phyloP scores from a whole-genome alignment of 2,113 vertebrate genomes.

The Ctenomys sociabilis region DNA sequence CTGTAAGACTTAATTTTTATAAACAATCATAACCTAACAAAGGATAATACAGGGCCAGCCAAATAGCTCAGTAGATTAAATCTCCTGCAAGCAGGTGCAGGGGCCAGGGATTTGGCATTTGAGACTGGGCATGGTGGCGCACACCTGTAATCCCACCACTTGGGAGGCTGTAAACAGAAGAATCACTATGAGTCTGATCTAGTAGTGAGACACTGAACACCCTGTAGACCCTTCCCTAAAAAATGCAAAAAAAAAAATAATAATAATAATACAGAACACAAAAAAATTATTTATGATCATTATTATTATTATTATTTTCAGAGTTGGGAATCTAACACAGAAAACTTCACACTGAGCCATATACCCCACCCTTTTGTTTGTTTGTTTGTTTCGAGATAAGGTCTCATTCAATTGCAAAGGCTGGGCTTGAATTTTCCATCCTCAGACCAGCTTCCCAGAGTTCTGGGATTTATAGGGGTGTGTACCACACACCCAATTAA shows the following conservation, averaged over 20 bases:
- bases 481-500: not conserved
- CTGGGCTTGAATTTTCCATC: not conserved
- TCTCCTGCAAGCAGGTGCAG: no score
- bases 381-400: not conserved
- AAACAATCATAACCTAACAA: not conserved
- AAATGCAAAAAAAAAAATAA: no score
- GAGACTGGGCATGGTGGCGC: no score
- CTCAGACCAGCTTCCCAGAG: not conserved
- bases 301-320: not conserved
- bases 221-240: no score
- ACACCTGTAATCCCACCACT: no score
- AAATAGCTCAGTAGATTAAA: no score
- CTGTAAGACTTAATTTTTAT: not conserved
- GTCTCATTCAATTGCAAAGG: not conserved
- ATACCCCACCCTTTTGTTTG: not conserved
- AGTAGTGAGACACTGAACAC: no score
- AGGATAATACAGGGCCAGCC: not conserved
- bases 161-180: no score
- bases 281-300: not conserved
- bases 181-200: no score
- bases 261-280: not conserved
- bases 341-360: not conserved
- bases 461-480: not conserved
- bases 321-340: not conserved
- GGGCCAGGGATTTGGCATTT: no score